Percentiles rank a stretch among this genome's conserved stretches.
phyloP scores from a whole-genome alignment of 2,888 invertebrate genomes.

The Drosophila buzzatii region DNA sequence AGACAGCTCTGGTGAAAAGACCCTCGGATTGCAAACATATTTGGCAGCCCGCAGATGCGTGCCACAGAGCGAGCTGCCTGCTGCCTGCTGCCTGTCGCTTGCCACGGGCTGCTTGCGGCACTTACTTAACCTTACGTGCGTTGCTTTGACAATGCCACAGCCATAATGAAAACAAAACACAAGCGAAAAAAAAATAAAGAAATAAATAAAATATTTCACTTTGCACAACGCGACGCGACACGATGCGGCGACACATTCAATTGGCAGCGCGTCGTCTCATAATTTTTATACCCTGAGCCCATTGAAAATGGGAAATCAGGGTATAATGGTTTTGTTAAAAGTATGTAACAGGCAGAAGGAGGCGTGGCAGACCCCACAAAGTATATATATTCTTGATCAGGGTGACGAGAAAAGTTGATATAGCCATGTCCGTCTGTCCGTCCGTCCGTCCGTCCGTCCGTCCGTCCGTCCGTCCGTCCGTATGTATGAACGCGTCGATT shows the following conservation, averaged over 20 bases:
- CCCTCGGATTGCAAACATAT: slow-evolving; percentile 9
- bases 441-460: no score
- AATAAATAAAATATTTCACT: slow-evolving; percentile 31
- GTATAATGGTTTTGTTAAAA: no score
- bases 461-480: no score
- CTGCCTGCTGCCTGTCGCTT: slow-evolving; percentile 8
- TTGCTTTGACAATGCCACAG: slow-evolving; percentile 48
- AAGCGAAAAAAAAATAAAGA: slow-evolving; percentile 3
- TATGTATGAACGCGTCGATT: no score
- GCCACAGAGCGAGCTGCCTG: slow-evolving; percentile 23
- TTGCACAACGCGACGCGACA: slow-evolving; percentile 36
- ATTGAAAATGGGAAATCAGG: no score
- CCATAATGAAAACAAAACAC: slow-evolving; percentile 16
- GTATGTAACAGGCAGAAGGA: no score
- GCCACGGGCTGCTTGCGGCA: slow-evolving; percentile 35
- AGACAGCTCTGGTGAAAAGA: slow-evolving; percentile 26
- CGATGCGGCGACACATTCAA: slow-evolving; percentile 53
- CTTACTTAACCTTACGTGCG: slow-evolving; percentile 62
- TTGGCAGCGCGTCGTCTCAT: slow-evolving; percentile 56
- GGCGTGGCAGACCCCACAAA: no score
- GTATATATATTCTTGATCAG: no score
- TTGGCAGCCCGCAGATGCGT: slow-evolving; percentile 49
- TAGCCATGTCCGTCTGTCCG: no score
- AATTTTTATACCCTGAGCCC: no score
- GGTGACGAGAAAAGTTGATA: no score